Percentiles rank a stretch among this genome's conserved stretches.
These are phyloP conservation scores for Anoplius nigerrimus DNA, from an alignment of 2,888 invertebrate genomes.

Conservation along the genomic window DNA sequence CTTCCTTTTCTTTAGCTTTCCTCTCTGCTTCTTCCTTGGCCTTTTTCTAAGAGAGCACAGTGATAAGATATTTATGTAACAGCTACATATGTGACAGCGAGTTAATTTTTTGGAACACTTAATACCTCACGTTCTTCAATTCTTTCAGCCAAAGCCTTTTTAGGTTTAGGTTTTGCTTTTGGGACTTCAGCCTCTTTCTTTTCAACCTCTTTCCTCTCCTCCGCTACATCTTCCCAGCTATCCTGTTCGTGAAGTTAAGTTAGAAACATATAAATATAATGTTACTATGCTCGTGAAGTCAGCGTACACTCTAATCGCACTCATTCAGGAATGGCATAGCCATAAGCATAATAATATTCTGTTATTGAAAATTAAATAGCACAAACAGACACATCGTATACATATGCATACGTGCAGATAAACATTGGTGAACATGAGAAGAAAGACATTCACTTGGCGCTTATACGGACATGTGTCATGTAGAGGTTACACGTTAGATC, in stretches of 20 bases:
- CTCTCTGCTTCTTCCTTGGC: conserved; percentile 81
- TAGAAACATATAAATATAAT: too few species aligned
- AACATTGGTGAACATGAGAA: too few species aligned
- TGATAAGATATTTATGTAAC: conserved; percentile 1
- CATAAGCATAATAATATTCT: too few species aligned
- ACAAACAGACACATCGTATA: too few species aligned
- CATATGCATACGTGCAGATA: too few species aligned
- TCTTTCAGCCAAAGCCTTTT: conserved; percentile 86
- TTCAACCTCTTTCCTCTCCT: conserved; percentile 87
- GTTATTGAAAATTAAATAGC: too few species aligned
- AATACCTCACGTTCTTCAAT: conserved; percentile 91
- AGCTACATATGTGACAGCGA: background rate
- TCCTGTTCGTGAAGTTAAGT: conserved; percentile 79
- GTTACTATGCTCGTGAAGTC: too few species aligned
- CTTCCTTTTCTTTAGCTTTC: conserved; percentile 79
- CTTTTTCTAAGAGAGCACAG: conserved; percentile 74
- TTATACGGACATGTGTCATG: conserved; percentile 55
- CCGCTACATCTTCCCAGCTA: conserved; percentile 95
- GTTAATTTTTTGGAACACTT: background rate
- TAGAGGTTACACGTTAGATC: conserved; percentile 54
- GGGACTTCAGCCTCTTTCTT: conserved; percentile 79
- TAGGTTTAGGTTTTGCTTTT: conserved; percentile 82
- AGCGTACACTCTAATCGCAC: too few species aligned
- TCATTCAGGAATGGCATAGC: too few species aligned
- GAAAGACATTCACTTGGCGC: too few species aligned